These are phyloP conservation scores for Sisyra terminalis DNA, from an alignment of 2,888 invertebrate genomes.

Conservation along the genomic window DNA sequence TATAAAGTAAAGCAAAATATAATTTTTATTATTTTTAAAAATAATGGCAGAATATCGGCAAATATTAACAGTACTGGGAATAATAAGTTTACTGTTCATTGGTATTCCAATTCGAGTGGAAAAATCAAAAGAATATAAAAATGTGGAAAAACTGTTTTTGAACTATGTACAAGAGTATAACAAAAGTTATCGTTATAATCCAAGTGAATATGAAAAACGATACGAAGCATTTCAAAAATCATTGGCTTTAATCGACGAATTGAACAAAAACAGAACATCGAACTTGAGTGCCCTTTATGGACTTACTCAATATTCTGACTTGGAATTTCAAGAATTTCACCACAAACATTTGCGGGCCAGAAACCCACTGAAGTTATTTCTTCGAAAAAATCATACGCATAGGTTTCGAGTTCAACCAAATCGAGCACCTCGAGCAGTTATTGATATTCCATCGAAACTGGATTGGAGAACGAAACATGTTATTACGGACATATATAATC, in stretches of 20 bases:
- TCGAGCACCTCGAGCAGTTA: conserved; percentile 1
- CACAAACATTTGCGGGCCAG: conserved; percentile 2
- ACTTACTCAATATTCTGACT: conserved; percentile 6
- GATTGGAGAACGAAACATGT: conserved; percentile 39
- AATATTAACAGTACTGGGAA: conserved; percentile 18
- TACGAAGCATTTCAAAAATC: conserved; percentile 3
- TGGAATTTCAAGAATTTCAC: conserved; percentile 2
- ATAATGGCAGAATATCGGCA: conserved; percentile 21
- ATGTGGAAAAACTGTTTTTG: conserved; percentile 22
- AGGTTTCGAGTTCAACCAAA: neutral
- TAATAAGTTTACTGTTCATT: conserved; percentile 27
- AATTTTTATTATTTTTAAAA: conserved; percentile 1
- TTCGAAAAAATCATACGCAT: neutral
- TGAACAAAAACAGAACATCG: conserved; percentile 1
- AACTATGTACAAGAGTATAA: conserved; percentile 31
- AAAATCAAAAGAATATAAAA: conserved; percentile 18
- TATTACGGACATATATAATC: conserved; percentile 49
- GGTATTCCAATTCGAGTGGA: conserved; percentile 29
- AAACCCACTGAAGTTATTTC: neutral
- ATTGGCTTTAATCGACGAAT: conserved; percentile 2
- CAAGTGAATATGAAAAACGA: conserved; percentile 15
- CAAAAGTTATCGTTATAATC: conserved; percentile 29
- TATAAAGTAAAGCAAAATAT: neutral
- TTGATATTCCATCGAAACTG: conserved; percentile 18
- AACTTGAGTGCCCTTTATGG: conserved; percentile 7